Conservation (phyloP, 2,797 vertebrate species). For the Sebastes diaconus region DNA sequence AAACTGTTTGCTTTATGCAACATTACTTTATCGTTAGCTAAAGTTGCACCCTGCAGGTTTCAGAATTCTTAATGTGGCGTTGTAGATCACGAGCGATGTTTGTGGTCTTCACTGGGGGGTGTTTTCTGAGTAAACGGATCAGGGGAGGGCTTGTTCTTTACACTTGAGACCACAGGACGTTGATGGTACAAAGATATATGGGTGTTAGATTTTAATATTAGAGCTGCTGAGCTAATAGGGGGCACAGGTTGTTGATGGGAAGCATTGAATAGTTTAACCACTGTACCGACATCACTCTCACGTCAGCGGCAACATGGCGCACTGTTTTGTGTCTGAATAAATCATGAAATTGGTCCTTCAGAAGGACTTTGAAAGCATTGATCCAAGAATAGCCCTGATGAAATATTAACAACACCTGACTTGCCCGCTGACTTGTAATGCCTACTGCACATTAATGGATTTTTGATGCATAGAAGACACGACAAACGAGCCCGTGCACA, state of each 20-base stretch:
- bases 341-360: constrained; percentile 86
- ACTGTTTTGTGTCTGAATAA: constrained; percentile 83
- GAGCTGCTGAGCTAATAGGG: not conserved
- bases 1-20: constrained; percentile 39
- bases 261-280: not conserved
- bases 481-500: not conserved
- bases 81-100: not conserved
- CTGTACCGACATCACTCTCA: constrained; percentile 31
- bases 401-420: constrained; percentile 86
- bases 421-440: constrained; percentile 75
- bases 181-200: not conserved
- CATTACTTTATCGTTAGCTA: constrained; percentile 17
- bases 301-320: constrained; percentile 57
- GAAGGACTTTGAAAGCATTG: constrained; percentile 84
- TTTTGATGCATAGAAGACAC: constrained; percentile 59
- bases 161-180: constrained; percentile 2
- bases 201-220: not conserved
- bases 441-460: constrained; percentile 77
- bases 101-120: not conserved
- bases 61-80: not conserved
- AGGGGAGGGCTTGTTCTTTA: not conserved
- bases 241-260: not conserved
- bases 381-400: constrained; percentile 88
- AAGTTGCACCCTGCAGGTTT: constrained; percentile 22
- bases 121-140: constrained; percentile 15